Evolutionary conservation across 2,888 invertebrate genomes (phyloP).

Genomic region (Andrena praecox): DNA sequence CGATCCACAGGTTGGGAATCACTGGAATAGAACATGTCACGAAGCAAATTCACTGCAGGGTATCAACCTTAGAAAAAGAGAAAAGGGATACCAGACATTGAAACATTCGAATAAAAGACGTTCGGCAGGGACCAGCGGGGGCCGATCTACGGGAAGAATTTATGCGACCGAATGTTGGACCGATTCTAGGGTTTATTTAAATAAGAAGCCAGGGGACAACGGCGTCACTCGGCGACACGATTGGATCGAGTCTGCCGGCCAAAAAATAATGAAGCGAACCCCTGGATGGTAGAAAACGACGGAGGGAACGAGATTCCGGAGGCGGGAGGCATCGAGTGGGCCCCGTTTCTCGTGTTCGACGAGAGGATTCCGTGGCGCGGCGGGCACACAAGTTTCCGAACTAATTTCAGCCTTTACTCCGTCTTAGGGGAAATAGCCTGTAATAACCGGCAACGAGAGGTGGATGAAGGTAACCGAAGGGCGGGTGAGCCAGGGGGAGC

Average conservation of each 20-base stretch:
- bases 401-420: constrained; percentile 70
- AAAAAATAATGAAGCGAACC: constrained; percentile 34
- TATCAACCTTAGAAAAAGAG: background rate
- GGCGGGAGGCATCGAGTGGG: constrained; percentile 7
- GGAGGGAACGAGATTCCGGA: constrained; percentile 37
- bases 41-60: too few relatives aligned
- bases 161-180: constrained; percentile 14
- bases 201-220: constrained; percentile 16
- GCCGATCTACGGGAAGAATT: background rate
- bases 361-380: constrained; percentile 59
- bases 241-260: background rate
- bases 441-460: constrained; percentile 67
- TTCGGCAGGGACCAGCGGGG: background rate
- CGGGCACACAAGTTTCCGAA: constrained; percentile 64
- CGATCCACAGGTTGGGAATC: too few relatives aligned
- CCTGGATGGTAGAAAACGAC: background rate
- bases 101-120: background rate
- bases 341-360: constrained; percentile 11
- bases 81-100: background rate
- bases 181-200: constrained; percentile 19
- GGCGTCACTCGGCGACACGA: constrained; percentile 16
- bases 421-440: constrained; percentile 66
- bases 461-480: constrained; percentile 57
- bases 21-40: too few relatives aligned
- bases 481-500: background rate